Conservation (phyloP, 2,888 invertebrate species). For the Drosophila koepferae region DNA sequence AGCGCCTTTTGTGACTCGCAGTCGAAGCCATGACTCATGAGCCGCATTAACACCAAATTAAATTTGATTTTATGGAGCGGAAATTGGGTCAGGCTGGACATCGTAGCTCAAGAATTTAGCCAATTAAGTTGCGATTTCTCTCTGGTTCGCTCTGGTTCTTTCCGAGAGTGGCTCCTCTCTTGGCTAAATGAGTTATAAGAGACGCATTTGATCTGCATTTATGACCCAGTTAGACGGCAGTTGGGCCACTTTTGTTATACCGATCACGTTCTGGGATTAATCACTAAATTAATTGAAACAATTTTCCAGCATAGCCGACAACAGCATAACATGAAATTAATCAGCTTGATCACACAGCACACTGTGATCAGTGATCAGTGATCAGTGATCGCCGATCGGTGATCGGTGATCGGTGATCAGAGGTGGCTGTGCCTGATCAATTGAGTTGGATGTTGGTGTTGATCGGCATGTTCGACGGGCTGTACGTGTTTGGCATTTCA, state of each 20-base stretch:
- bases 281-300: constrained; percentile 81
- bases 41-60: constrained; percentile 74
- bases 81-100: constrained; percentile 66
- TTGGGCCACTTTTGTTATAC: constrained; percentile 40
- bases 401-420: constrained; percentile 25
- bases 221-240: constrained; percentile 66
- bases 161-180: neutral
- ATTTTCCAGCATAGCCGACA: constrained; percentile 75
- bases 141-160: neutral
- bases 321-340: constrained; percentile 72
- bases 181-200: constrained; percentile 57
- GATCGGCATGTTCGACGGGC: constrained; percentile 74
- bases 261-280: constrained; percentile 74
- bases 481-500: constrained; percentile 77
- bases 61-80: constrained; percentile 57
- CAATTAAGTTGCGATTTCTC: constrained; percentile 32
- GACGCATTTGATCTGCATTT: constrained; percentile 60
- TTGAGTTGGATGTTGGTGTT: constrained; percentile 58
- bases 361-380: constrained; percentile 14
- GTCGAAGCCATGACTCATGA: constrained; percentile 29
- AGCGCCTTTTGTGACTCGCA: constrained; percentile 66
- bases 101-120: constrained; percentile 9
- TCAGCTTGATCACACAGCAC: constrained; percentile 55
- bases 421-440: constrained; percentile 27
- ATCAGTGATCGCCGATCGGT: constrained; percentile 26